Percentiles rank a stretch among this genome's conserved stretches.
Conservation (phyloP, 2,888 invertebrate genomes). For the Drosophila dives region DNA sequence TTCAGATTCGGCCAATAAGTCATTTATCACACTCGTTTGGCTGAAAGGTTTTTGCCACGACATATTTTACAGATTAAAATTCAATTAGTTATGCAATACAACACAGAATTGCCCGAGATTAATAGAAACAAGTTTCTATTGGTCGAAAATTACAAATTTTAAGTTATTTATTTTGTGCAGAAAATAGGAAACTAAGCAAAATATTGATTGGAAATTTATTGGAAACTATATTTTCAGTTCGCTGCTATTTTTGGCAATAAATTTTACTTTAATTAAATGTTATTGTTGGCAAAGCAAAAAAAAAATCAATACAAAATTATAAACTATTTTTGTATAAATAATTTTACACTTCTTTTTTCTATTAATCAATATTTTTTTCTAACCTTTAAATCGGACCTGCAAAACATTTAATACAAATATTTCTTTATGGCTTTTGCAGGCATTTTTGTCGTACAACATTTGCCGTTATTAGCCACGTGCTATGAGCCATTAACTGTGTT, state of each 20-base stretch:
- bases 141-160: background rate
- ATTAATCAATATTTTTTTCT: background rate
- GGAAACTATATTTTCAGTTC: background rate
- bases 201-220: background rate
- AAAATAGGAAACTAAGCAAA: background rate
- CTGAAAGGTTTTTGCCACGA: conserved; percentile 41
- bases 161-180: background rate
- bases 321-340: background rate
- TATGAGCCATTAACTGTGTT: conserved; percentile 33
- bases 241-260: background rate
- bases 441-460: conserved; percentile 10
- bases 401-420: conserved; percentile 28
- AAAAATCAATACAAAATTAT: background rate
- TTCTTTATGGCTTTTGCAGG: conserved; percentile 33
- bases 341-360: background rate
- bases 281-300: background rate
- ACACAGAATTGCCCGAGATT: conserved; percentile 30
- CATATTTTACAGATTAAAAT: conserved; percentile 44
- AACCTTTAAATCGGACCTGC: conserved; percentile 1
- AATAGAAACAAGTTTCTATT: conserved; percentile 20
- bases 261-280: background rate
- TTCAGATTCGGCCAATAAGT: conserved; percentile 10
- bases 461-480: conserved; percentile 42
- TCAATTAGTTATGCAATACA: conserved; percentile 22
- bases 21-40: conserved; percentile 52